phyloP scores from a whole-genome alignment of 2,113 vertebrate species.

The mouse (Mus musculus) region DNA sequence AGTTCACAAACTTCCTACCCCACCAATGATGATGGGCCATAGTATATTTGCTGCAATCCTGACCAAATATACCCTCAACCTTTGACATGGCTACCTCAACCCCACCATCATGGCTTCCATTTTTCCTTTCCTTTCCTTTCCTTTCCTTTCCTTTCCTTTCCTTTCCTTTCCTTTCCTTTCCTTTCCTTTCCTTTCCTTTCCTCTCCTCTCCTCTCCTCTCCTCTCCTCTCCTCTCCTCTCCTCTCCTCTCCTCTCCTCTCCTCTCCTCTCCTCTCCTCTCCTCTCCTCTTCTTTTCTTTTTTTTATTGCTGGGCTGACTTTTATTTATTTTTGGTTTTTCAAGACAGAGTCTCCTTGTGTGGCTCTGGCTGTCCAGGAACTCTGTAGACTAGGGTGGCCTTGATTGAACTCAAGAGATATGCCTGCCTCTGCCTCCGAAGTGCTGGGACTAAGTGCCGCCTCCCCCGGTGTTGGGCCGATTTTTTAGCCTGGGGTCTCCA shows the following conservation, averaged over 20 bases:
- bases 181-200: too few species aligned
- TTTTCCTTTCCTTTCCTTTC: too few species aligned
- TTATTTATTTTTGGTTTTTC: neutral
- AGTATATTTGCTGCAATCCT: neutral
- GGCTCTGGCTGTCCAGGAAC: neutral
- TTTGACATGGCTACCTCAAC: neutral
- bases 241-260: too few species aligned
- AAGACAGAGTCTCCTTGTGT: neutral
- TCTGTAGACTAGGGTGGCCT: neutral
- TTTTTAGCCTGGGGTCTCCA: neutral
- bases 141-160: too few species aligned
- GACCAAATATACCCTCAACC: neutral
- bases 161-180: too few species aligned
- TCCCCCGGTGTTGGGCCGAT: neutral
- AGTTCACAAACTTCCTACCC: neutral
- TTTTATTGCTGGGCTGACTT: slow-evolving; percentile 76
- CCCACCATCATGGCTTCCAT: neutral
- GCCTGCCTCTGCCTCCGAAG: neutral
- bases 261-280: too few species aligned
- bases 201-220: too few species aligned
- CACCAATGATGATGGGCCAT: neutral
- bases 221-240: too few species aligned
- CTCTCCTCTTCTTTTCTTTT: too few species aligned
- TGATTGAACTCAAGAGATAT: neutral
- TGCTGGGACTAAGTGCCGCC: neutral